Evolutionary conservation across 2,888 invertebrate species (phyloP), one percentile per base, ranked within the genome.

Genomic region (Drosophila putrida): DNA sequence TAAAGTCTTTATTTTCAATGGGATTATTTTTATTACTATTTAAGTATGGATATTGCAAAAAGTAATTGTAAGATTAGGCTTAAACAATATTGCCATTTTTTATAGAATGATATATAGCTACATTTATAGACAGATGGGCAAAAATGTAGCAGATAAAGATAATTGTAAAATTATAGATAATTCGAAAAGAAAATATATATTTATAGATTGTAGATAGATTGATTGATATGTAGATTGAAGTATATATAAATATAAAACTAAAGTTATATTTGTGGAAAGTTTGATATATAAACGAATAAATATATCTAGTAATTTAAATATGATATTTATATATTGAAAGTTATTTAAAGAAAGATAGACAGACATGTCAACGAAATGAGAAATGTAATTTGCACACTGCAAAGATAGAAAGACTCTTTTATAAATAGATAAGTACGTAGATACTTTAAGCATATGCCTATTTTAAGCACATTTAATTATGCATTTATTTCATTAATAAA

Each of bases 401-500:
- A 20, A 20, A 20, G 20, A 20, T 20, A 20, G 20, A 15, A 15
- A 39, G 15, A 39, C 8, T 15, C 2, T 10, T 20, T 4, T 10
- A 15, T 41, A 41, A 20, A 20, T 35, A 35, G 33, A 35, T 38
- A 38, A n/a, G n/a, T 36, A 4, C 13, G 13, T 13, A 13, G 6
- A 20, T 43, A 25, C 1, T 25, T 25, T 43, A 13, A 38, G 6
- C 6, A 13, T 13, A 11, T 43, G 20, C 11, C 20, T 11, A 41
- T 43, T 43, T 25, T 5, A 2, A 43, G 20, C 41, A 25, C 2
- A 43, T 11, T 43, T 11, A 43, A 43, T 11, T 43, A 20, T 20
- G 41, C 41, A 10, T 41, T 41, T 10, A 11, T 41, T 20, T 20
- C 5, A 20, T 27, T 46, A 25, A 39, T n/a, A 38, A 39, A 67